Percentiles rank a stretch among this genome's conserved stretches.
Evolutionary conservation across 2,888 invertebrate genomes (phyloP).

Genomic region (Andrena haemorrhoa): DNA sequence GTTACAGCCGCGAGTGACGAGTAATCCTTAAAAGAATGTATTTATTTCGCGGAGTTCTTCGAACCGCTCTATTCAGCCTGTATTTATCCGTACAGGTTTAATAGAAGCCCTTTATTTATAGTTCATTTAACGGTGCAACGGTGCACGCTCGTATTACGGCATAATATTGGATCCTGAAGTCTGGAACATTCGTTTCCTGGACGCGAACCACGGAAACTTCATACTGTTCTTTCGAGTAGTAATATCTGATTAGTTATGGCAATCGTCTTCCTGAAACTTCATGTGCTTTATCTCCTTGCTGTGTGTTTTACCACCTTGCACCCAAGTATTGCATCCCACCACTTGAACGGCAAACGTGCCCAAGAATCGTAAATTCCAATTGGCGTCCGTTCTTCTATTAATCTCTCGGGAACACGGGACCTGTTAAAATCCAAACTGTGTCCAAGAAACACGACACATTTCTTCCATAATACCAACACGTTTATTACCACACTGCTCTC

Average conservation of each 20-base stretch:
- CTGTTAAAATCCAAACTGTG: slow-evolving; percentile 67
- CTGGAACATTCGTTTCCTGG: background rate
- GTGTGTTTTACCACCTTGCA: background rate
- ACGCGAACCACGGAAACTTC: background rate
- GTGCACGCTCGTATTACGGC: slow-evolving; percentile 17
- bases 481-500: slow-evolving; percentile 61
- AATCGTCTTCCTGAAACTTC: background rate
- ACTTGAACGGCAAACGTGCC: background rate
- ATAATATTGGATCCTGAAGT: background rate
- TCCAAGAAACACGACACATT: slow-evolving; percentile 60
- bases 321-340: background rate
- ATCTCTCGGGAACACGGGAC: slow-evolving; percentile 32
- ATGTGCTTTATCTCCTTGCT: background rate
- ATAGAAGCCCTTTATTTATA: slow-evolving; percentile 47
- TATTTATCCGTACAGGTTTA: slow-evolving; percentile 38
- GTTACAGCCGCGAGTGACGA: slow-evolving; percentile 35
- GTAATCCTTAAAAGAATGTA: slow-evolving; percentile 47
- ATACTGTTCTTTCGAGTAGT: background rate
- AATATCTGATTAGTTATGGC: background rate
- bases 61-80: slow-evolving; percentile 52
- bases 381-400: slow-evolving; percentile 44
- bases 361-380: slow-evolving; percentile 62
- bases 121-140: slow-evolving; percentile 32
- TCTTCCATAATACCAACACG: slow-evolving; percentile 67
- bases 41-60: slow-evolving; percentile 39